Evolutionary conservation across 2,797 vertebrate species (phyloP).

Genomic region (Hemibagrus guttatus): DNA sequence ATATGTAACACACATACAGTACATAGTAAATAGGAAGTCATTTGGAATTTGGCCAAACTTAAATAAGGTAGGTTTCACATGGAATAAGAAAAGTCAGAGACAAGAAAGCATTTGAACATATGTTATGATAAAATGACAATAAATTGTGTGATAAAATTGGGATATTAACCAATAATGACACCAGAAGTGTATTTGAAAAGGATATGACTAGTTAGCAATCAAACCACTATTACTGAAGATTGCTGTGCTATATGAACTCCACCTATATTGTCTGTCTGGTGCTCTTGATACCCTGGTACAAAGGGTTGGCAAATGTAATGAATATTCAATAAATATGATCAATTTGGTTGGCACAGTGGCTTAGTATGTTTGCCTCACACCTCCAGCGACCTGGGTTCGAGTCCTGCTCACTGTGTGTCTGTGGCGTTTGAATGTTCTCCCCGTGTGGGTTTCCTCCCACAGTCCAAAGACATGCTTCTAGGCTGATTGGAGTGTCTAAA

Average conservation of each 20-base stretch:
- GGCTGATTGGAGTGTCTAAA: too few relatives aligned
- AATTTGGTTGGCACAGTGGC: too few relatives aligned
- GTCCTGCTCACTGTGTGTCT: too few relatives aligned
- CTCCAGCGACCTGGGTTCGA: too few relatives aligned
- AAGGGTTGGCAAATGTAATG: neutral
- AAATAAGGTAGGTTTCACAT: neutral
- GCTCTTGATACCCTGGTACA: neutral
- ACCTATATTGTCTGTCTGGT: neutral
- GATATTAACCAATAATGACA: neutral
- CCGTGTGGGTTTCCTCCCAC: too few relatives aligned
- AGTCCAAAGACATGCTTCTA: too few relatives aligned
- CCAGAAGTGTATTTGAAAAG: neutral
- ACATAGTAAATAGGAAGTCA: neutral
- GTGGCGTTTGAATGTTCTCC: too few relatives aligned
- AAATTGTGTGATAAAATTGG: too few relatives aligned
- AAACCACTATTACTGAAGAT: too few relatives aligned
- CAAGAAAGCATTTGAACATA: neutral
- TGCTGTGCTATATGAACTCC: too few relatives aligned
- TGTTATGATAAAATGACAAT: too few relatives aligned
- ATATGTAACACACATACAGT: neutral
- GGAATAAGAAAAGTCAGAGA: neutral
- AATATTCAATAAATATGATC: neutral
- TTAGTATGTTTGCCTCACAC: too few relatives aligned
- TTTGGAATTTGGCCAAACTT: neutral
- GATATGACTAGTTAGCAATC: neutral